Conservation (phyloP, 2,888 invertebrate genomes). For the Colostygia pectinataria region DNA sequence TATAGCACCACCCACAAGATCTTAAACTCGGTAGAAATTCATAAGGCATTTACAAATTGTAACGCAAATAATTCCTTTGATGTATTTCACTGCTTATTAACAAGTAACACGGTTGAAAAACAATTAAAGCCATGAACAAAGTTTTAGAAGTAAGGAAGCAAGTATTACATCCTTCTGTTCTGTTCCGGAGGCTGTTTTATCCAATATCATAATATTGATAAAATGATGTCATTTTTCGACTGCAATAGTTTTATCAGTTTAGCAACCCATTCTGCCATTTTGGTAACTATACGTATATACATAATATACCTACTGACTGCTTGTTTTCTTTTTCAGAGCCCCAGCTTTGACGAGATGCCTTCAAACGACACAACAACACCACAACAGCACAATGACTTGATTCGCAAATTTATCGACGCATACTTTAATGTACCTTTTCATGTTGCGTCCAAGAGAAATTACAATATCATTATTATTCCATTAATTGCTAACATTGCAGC, state of each 20-base stretch:
- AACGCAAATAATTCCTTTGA: conserved; percentile 51
- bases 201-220: too few species aligned
- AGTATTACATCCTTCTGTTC: too few species aligned
- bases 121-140: conserved; percentile 7
- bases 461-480: conserved; percentile 38
- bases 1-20: conserved; percentile 41
- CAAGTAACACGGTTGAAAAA: conserved; percentile 22
- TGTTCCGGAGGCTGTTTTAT: too few species aligned
- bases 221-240: too few species aligned
- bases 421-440: conserved; percentile 51
- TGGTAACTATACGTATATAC: not conserved
- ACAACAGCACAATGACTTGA: conserved; percentile 74
- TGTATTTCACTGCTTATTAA: conserved; percentile 40
- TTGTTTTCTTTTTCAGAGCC: conserved; percentile 66
- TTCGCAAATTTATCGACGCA: conserved; percentile 44
- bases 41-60: conserved; percentile 38
- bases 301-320: not conserved
- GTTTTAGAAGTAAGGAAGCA: not conserved
- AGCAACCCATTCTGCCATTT: too few species aligned
- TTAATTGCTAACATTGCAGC: conserved; percentile 44
- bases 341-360: conserved; percentile 76
- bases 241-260: too few species aligned
- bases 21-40: conserved; percentile 38
- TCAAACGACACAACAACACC: conserved; percentile 63
- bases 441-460: conserved; percentile 52